Evolutionary conservation across 2,888 invertebrate genomes (phyloP).

Genomic region (Eupeodes latifasciatus): DNA sequence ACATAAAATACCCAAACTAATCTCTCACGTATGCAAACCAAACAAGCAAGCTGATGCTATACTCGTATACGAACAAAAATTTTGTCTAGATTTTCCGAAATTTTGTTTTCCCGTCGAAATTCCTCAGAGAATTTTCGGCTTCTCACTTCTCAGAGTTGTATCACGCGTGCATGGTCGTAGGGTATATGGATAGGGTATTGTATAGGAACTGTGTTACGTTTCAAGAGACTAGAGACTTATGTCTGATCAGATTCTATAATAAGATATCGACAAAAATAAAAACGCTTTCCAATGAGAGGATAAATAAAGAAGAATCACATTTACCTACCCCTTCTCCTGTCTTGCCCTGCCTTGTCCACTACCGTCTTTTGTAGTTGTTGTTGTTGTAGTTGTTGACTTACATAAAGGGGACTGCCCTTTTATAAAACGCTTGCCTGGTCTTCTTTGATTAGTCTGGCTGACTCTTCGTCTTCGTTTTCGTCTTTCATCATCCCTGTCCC

Average conservation of each 20-base stretch:
- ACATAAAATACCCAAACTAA: constrained; percentile 57
- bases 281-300: constrained; percentile 47
- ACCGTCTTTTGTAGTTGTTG: too few relatives aligned
- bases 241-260: constrained; percentile 75
- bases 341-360: background rate
- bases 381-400: constrained; percentile 5
- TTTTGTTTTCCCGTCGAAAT: constrained; percentile 44
- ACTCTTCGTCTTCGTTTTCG: background rate
- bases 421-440: constrained; percentile 23
- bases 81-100: constrained; percentile 54
- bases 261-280: constrained; percentile 74
- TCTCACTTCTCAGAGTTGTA: constrained; percentile 18
- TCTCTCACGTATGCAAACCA: constrained; percentile 35
- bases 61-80: constrained; percentile 26
- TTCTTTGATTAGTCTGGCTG: constrained; percentile 53
- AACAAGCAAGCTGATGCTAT: background rate
- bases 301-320: constrained; percentile 52
- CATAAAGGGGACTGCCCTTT: constrained; percentile 25
- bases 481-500: too few relatives aligned
- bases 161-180: background rate
- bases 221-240: constrained; percentile 47
- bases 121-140: constrained; percentile 53
- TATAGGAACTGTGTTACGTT: constrained; percentile 31
- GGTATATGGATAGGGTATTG: too few relatives aligned
- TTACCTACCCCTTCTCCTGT: constrained; percentile 2